Evolutionary conservation across 2,888 invertebrate species (phyloP), one percentile per base, ranked within the genome.

Genomic region (Andrena fulva): DNA sequence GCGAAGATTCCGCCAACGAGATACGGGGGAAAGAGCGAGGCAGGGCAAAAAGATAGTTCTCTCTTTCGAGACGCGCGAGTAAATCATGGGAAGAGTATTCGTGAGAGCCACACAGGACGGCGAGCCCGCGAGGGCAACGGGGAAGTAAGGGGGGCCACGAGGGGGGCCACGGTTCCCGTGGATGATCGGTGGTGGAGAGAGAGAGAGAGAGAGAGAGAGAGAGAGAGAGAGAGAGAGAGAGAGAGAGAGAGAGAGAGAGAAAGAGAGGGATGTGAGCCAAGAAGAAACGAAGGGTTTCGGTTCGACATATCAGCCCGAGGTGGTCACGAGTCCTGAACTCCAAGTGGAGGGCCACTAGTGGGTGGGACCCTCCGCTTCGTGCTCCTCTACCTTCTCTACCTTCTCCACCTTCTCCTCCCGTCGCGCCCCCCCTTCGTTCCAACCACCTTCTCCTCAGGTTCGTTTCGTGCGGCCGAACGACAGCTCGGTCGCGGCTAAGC

Each of bases 241-340:
- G 54, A 76, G 29, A 29, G 52, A 64, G 63, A n/a, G 29, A 7
- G 50, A 42, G 63, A 52, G 70, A 48, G 7, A n/a, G 72, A 71
- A 86, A 70, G 87, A 86, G 86, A 84, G 86, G 85, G 87, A 89
- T 82, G 86, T 64, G 89, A 89, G 87, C 79, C 85, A 77, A 83
- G 87, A 84, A 82, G 88, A 87, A 89, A 90, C 90, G 90, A 89
- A 90, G 91, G 90, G 91, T 93, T 93, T 93, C 88, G 92, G 92
- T 93, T 93, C 93, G 93, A 93, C 93, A 91, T 93, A 93, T 93
- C 93, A 92, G 93, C 93, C 93, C 90, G 93, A 91, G 93, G 93
- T 93, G 93, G 93, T 94, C 93, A 93, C 93, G 93, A 93, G 93
- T 91, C 90, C 89, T 89, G 87, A 85, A 90, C 89, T 89, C 86